Conservation (phyloP, 2,797 vertebrate species). For the Somateria mollissima region DNA sequence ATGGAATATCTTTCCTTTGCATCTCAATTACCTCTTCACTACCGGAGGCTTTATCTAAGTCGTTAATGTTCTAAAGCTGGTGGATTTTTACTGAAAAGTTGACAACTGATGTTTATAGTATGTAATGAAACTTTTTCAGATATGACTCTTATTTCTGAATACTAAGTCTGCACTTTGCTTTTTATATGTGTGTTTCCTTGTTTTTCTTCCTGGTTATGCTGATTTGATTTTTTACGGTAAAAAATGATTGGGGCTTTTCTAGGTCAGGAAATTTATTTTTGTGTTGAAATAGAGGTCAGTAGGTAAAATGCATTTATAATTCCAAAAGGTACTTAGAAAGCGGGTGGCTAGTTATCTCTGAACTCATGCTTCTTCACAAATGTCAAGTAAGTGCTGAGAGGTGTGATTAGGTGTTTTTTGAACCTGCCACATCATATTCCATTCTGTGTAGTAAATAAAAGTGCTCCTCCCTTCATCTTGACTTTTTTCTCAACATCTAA, state of each 20-base stretch:
- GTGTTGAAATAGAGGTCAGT: background rate
- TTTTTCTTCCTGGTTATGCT: background rate
- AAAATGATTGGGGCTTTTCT: background rate
- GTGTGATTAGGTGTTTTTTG: background rate
- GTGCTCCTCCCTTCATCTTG: constrained; percentile 76
- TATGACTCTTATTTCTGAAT: background rate
- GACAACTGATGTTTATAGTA: background rate
- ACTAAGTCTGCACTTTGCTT: background rate
- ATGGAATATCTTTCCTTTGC: background rate
- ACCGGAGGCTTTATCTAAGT: background rate
- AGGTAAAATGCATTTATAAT: background rate
- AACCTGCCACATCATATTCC: constrained; percentile 66
- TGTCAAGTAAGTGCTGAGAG: background rate
- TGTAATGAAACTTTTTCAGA: background rate
- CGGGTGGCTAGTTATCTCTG: constrained; percentile 44
- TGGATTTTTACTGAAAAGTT: background rate
- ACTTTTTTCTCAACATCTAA: constrained; percentile 25
- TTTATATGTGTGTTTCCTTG: background rate
- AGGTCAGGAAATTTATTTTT: background rate
- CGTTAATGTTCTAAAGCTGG: background rate
- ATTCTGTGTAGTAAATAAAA: constrained; percentile 74
- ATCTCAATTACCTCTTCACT: background rate
- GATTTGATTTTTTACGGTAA: background rate
- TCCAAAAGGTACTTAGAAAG: constrained; percentile 33
- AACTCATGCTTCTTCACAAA: background rate